Evolutionary conservation across 1,140 invertebrate genomes (phyloP).

Genomic region (Geopemphigus sp.): DNA sequence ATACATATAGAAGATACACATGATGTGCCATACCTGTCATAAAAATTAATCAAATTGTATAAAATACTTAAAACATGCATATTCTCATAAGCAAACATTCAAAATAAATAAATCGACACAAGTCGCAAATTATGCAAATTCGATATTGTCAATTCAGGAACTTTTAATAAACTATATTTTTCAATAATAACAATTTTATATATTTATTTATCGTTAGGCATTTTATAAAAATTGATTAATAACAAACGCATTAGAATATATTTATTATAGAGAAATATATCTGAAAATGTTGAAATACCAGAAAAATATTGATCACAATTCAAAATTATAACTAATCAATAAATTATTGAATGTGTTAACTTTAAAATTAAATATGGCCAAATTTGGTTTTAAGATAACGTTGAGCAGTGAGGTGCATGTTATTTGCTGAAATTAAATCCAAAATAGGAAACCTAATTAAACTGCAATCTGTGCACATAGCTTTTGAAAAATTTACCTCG

Average conservation of each 20-base stretch:
- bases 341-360: neutral
- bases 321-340: neutral
- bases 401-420: slow-evolving; percentile 10
- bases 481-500: neutral
- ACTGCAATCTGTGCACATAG: neutral
- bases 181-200: slow-evolving; percentile 32
- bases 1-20: neutral
- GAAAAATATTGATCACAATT: neutral
- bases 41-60: neutral
- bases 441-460: neutral
- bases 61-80: neutral
- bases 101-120: neutral
- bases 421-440: neutral
- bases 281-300: neutral
- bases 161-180: slow-evolving; percentile 33
- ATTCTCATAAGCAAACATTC: neutral
- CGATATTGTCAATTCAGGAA: slow-evolving; percentile 24
- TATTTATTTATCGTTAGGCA: neutral
- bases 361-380: neutral
- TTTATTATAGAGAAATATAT: neutral
- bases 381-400: neutral
- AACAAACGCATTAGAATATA: neutral
- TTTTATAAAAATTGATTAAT: slow-evolving; percentile 13
- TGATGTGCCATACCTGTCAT: too few species aligned
- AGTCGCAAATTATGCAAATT: neutral